Evolutionary conservation across 1,140 invertebrate genomes (phyloP).

Genomic region (Heliconius congener): DNA sequence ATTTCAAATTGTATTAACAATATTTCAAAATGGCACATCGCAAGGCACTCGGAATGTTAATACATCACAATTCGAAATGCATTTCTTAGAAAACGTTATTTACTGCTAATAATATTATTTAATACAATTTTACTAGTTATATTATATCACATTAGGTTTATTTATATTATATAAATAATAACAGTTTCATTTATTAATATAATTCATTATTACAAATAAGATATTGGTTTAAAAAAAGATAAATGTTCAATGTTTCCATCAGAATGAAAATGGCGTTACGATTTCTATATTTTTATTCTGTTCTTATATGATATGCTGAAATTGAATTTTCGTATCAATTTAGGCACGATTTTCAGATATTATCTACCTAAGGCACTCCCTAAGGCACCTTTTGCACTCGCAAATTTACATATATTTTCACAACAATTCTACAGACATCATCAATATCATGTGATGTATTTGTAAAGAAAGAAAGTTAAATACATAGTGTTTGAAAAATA

Average conservation of each 20-base stretch:
- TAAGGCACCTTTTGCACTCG: too few species aligned
- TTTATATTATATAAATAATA: background rate
- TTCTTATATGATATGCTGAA: too few species aligned
- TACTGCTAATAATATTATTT: conserved; percentile 4
- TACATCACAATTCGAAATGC: conserved; percentile 26
- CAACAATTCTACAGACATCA: background rate
- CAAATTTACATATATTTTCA: background rate
- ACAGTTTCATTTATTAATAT: background rate
- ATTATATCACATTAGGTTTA: conserved; percentile 20
- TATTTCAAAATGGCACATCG: conserved; percentile 27
- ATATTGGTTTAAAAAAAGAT: background rate
- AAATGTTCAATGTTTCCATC: background rate
- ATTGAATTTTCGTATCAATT: too few species aligned
- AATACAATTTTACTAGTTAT: background rate
- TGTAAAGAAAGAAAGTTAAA: background rate
- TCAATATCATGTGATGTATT: background rate
- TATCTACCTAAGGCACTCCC: too few species aligned
- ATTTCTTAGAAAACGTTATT: conserved; percentile 4
- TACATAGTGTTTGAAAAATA: background rate
- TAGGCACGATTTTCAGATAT: too few species aligned
- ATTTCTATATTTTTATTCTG: too few species aligned
- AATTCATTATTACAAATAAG: background rate
- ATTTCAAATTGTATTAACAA: conserved; percentile 22
- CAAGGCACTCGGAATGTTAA: conserved; percentile 42
- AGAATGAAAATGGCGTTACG: too few species aligned